Conservation (phyloP, 2,888 invertebrate species). For the Megamerina dolium region DNA sequence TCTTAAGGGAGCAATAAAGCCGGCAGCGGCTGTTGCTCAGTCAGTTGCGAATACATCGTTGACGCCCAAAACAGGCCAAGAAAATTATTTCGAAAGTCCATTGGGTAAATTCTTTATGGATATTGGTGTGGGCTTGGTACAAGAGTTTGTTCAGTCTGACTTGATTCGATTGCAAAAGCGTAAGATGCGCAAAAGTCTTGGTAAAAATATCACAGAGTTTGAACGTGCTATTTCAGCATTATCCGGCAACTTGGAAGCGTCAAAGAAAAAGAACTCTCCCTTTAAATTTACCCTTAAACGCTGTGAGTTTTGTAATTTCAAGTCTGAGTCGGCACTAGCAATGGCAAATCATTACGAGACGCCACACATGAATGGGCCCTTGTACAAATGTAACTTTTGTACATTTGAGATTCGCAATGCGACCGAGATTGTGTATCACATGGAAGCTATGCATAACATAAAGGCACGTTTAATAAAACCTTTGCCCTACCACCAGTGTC, state of each 20-base stretch:
- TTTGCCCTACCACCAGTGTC: constrained; percentile 83
- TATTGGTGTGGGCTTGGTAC: constrained; percentile 83
- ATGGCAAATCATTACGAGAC: constrained; percentile 85
- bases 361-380: constrained; percentile 83
- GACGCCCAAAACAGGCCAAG: constrained; percentile 51
- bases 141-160: constrained; percentile 91
- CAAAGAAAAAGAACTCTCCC: constrained; percentile 78
- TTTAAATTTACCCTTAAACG: constrained; percentile 70
- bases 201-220: constrained; percentile 55
- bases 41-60: constrained; percentile 27
- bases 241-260: constrained; percentile 76
- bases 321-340: constrained; percentile 76
- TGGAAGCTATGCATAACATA: constrained; percentile 84
- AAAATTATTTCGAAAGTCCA: constrained; percentile 78
- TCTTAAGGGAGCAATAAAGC: constrained; percentile 50
- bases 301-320: constrained; percentile 84
- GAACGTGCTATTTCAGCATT: constrained; percentile 76
- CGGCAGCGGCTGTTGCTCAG: constrained; percentile 42
- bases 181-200: constrained; percentile 61
- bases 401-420: constrained; percentile 74
- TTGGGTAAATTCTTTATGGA: constrained; percentile 87
- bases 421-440: constrained; percentile 83
- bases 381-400: constrained; percentile 83
- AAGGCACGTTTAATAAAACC: constrained; percentile 78
- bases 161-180: constrained; percentile 79